Evolutionary conservation across 1,140 invertebrate genomes (phyloP).

Genomic region (Delia radicum): DNA sequence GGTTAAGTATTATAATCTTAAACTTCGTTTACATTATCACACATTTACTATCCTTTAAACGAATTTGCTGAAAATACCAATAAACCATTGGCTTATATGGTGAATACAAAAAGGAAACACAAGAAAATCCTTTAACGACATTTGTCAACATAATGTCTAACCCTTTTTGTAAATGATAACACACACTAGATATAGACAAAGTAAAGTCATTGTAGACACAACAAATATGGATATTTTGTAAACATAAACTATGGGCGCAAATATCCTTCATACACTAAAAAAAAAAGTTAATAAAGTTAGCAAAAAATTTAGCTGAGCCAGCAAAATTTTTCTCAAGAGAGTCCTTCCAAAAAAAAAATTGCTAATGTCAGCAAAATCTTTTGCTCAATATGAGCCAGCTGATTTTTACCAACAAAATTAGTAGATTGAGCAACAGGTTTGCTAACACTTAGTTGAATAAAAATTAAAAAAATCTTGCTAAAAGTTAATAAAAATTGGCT

Average conservation of each 20-base stretch:
- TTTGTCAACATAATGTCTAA: slow-evolving; percentile 17
- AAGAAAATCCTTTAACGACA: slow-evolving; percentile 15
- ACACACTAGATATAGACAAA: background rate
- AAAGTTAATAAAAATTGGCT: too few species aligned
- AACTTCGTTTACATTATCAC: background rate
- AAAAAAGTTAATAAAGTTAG: too few species aligned
- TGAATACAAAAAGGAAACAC: background rate
- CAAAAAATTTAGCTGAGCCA: too few species aligned
- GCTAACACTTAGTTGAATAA: too few species aligned
- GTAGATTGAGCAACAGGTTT: too few species aligned
- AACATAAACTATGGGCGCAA: slow-evolving; percentile 12
- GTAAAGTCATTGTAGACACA: background rate
- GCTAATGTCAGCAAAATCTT: too few species aligned
- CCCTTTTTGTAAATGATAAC: slow-evolving; percentile 6
- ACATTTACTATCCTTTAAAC: background rate
- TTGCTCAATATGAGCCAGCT: too few species aligned
- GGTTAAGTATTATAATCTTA: background rate
- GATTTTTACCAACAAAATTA: too few species aligned
- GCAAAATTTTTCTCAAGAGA: too few species aligned
- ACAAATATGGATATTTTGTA: slow-evolving; percentile 6
- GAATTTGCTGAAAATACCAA: background rate
- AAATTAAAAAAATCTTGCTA: too few species aligned
- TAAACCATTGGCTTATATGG: background rate
- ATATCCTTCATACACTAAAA: slow-evolving; percentile 11
- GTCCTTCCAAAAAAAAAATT: too few species aligned